A percentile compares a stretch with the other conserved stretches of the same genome.
Evolutionary conservation across 2,113 vertebrate species (phyloP).

Genomic region (Elephas maximus): DNA sequence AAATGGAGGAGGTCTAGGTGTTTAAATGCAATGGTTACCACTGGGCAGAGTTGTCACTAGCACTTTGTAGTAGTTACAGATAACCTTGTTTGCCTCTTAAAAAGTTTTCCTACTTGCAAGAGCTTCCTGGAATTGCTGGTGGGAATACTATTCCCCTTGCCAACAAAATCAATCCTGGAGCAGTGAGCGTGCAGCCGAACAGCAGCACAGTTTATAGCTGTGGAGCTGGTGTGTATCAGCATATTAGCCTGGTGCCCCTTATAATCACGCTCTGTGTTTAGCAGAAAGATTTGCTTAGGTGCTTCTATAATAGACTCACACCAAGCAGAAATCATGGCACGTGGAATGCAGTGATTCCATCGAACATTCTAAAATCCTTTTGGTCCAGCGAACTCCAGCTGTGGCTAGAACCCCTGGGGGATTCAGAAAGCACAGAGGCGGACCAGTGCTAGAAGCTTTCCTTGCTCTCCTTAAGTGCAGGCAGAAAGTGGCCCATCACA

Average conservation of each 20-base stretch:
- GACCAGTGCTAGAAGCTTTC: neutral
- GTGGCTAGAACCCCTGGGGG: neutral
- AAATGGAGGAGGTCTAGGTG: neutral
- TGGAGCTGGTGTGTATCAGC: neutral
- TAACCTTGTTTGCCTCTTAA: neutral
- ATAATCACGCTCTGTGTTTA: neutral
- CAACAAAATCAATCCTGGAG: neutral
- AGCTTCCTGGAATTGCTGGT: constrained; percentile 31
- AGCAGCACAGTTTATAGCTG: neutral
- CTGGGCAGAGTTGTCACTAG: neutral
- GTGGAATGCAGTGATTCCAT: neutral
- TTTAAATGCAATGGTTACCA: neutral
- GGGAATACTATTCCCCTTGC: constrained; percentile 29
- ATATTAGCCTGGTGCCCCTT: neutral
- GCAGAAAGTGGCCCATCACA: rapidly evolving
- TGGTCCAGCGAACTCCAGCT: neutral
- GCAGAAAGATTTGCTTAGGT: neutral
- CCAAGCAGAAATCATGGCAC: neutral
- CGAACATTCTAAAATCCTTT: neutral
- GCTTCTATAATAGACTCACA: constrained; percentile 2
- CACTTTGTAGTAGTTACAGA: neutral
- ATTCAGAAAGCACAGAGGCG: neutral
- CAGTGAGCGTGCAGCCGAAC: neutral
- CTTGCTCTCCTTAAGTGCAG: neutral
- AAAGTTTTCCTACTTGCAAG: neutral